Percentiles rank a stretch among this genome's conserved stretches.
Evolutionary conservation across 1,140 invertebrate genomes (phyloP).

Genomic region (Lordiphosa stackelbergi): DNA sequence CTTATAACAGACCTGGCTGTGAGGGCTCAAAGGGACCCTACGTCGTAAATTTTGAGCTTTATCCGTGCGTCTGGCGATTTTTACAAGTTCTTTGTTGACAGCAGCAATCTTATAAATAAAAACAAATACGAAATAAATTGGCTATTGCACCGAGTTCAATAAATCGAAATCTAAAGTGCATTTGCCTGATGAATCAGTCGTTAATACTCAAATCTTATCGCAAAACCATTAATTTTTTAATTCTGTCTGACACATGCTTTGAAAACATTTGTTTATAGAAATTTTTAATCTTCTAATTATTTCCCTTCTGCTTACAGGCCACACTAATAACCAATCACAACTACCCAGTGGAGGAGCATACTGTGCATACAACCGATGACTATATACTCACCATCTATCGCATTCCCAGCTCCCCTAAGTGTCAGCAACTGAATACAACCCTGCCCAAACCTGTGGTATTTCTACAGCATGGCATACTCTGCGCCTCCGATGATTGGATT

Average conservation of each 20-base stretch:
- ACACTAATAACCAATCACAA: slow-evolving; percentile 78
- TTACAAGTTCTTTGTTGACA: no score
- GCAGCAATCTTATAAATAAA: no score
- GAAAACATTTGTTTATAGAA: neutral
- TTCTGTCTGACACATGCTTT: neutral
- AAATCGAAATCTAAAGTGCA: no score
- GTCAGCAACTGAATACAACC: slow-evolving; percentile 19
- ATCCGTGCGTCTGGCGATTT: no score
- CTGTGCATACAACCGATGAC: slow-evolving; percentile 78
- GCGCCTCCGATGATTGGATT: slow-evolving; percentile 87
- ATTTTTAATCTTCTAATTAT: neutral
- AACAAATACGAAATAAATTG: no score
- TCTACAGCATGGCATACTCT: slow-evolving; percentile 87
- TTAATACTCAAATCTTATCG: no score
- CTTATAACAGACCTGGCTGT: no score
- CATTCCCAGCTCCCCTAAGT: slow-evolving; percentile 76
- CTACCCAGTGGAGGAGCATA: slow-evolving; percentile 81
- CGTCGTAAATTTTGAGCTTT: no score
- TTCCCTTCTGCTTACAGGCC: slow-evolving; percentile 44
- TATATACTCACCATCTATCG: slow-evolving; percentile 79
- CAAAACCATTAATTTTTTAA: neutral
- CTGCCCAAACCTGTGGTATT: slow-evolving; percentile 78
- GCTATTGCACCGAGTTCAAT: no score
- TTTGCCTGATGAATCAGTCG: no score
- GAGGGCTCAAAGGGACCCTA: no score